Conservation (phyloP, 2,888 invertebrate genomes). For the Hirtodrosophila confusa region DNA sequence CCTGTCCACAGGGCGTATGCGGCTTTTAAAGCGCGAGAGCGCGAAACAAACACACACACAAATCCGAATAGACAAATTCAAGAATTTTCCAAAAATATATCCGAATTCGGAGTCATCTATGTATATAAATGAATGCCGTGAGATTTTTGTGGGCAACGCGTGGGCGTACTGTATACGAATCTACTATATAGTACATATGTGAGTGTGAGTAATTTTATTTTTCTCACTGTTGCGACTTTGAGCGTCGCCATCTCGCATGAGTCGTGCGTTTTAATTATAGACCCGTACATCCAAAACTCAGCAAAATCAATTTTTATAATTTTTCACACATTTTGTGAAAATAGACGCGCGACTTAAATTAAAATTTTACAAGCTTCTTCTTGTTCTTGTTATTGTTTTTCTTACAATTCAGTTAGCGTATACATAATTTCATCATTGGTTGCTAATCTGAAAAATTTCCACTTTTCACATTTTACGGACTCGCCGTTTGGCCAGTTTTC, state of each 20-base stretch:
- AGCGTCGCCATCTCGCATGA: constrained; percentile 60
- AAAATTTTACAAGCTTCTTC: constrained; percentile 17
- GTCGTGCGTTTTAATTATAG: constrained; percentile 73
- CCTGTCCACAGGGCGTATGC: constrained; percentile 70
- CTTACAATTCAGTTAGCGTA: constrained; percentile 24
- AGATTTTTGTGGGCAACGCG: constrained; percentile 47
- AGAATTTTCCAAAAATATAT: constrained; percentile 83
- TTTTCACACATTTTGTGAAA: constrained; percentile 54
- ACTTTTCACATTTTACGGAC: constrained; percentile 54
- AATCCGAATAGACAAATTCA: constrained; percentile 38
- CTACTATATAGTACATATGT: constrained; percentile 1
- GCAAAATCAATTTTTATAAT: constrained; percentile 61
- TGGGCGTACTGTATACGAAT: constrained; percentile 60
- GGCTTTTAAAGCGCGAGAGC: constrained; percentile 82
- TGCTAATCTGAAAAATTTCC: constrained; percentile 17
- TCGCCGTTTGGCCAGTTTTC: constrained; percentile 29
- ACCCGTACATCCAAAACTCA: constrained; percentile 33
- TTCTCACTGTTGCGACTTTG: constrained; percentile 51
- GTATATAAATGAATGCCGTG: constrained; percentile 25
- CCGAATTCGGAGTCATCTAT: constrained; percentile 78
- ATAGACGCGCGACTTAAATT: constrained; percentile 45
- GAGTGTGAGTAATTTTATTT: constrained; percentile 26
- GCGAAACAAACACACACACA: constrained; percentile 26
- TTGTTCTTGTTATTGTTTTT: constrained; percentile 2
- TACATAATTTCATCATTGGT: constrained; percentile 14